These are phyloP conservation scores for Synergus laeviventris DNA, from an alignment of 2,888 invertebrate genomes.

Conservation along the genomic window DNA sequence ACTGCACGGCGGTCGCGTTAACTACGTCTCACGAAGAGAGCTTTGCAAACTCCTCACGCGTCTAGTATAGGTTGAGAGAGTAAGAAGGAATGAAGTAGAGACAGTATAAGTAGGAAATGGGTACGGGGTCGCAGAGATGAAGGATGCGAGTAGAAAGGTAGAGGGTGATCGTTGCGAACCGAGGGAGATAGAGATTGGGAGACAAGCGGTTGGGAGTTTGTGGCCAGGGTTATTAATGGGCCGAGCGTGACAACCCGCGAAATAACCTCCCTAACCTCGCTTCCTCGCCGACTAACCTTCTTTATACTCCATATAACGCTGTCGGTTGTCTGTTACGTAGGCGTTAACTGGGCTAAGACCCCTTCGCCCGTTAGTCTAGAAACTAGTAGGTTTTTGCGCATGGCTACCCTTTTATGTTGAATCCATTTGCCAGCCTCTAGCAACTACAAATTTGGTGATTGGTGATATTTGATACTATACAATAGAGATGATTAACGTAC, in stretches of 20 bases:
- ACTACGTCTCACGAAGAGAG: slow-evolving; percentile 68
- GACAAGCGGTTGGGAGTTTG: slow-evolving; percentile 29
- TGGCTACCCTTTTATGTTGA: neutral
- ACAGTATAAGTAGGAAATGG: neutral
- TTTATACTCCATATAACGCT: slow-evolving; percentile 41
- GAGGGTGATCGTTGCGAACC: slow-evolving; percentile 15
- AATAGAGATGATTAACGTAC: neutral
- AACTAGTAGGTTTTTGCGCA: slow-evolving; percentile 48
- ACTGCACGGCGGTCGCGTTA: slow-evolving; percentile 62
- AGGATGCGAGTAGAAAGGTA: slow-evolving; percentile 30
- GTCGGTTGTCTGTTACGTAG: slow-evolving; percentile 49
- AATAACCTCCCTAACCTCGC: slow-evolving; percentile 63
- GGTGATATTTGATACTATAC: neutral
- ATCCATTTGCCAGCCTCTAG: neutral
- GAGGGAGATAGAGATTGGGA: slow-evolving; percentile 27
- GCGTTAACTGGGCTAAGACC: slow-evolving; percentile 68
- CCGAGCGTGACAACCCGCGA: slow-evolving; percentile 70
- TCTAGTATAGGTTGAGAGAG: slow-evolving; percentile 45
- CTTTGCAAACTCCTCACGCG: slow-evolving; percentile 73
- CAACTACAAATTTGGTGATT: neutral
- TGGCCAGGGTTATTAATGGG: slow-evolving; percentile 68
- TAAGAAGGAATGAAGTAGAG: slow-evolving; percentile 27
- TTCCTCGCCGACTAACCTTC: slow-evolving; percentile 15
- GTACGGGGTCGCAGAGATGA: slow-evolving; percentile 17
- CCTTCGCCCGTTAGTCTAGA: slow-evolving; percentile 60